Evolutionary conservation across 2,888 invertebrate genomes (phyloP).

Genomic region (Caradrina clavipalpis): DNA sequence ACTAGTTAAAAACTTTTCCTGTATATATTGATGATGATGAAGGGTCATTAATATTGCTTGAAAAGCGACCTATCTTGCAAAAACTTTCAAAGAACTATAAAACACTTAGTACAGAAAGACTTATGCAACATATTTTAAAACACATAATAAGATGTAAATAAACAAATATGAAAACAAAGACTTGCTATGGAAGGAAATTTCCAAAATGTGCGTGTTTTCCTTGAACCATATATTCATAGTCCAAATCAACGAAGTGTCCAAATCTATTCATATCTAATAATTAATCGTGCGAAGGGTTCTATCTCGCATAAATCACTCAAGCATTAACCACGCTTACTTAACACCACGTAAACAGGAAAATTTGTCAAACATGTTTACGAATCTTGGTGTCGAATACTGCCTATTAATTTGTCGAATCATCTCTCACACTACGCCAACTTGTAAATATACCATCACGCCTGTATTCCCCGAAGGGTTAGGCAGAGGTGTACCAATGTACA

Average conservation of each 20-base stretch:
- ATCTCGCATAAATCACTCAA: slow-evolving; percentile 25
- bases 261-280: slow-evolving; percentile 16
- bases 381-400: slow-evolving; percentile 16
- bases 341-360: slow-evolving; percentile 37
- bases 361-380: slow-evolving; percentile 10
- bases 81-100: too few relatives aligned
- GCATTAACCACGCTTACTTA: slow-evolving; percentile 16
- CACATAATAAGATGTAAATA: too few relatives aligned
- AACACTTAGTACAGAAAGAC: too few relatives aligned
- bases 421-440: slow-evolving; percentile 25
- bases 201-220: not conserved
- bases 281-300: not conserved
- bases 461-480: too few relatives aligned
- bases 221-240: slow-evolving; percentile 8
- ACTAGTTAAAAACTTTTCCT: too few relatives aligned
- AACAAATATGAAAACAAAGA: not conserved
- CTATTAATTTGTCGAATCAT: slow-evolving; percentile 33
- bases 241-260: slow-evolving; percentile 11
- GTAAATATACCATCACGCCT: slow-evolving; percentile 13
- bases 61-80: too few relatives aligned
- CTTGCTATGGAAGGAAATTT: not conserved
- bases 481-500: too few relatives aligned
- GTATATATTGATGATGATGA: too few relatives aligned
- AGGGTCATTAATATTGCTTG: too few relatives aligned
- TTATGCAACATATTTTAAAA: too few relatives aligned